These are phyloP conservation scores for Liopterus haemorrhoidalis DNA, from an alignment of 2,888 invertebrate species.

Conservation along the genomic window DNA sequence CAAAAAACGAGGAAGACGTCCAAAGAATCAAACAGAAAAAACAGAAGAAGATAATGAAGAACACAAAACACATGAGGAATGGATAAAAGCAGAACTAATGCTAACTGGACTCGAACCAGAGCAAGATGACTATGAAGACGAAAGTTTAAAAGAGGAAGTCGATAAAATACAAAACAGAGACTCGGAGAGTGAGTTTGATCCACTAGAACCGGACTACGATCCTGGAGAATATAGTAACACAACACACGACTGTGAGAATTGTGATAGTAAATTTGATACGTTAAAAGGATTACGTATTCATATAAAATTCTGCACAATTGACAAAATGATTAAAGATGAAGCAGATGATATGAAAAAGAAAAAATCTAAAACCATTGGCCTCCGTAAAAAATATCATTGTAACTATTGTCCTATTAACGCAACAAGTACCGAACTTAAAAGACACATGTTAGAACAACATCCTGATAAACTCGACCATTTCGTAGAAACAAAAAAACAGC, in stretches of 20 bases:
- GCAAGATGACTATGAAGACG: conserved; percentile 15
- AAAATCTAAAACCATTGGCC: conserved; percentile 12
- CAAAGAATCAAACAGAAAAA: conserved; percentile 8
- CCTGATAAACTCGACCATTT: conserved; percentile 26
- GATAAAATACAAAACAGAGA: background rate
- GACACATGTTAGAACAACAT: conserved; percentile 37
- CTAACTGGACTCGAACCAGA: conserved; percentile 21
- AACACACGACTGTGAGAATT: no score
- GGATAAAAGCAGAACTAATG: conserved; percentile 23
- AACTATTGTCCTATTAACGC: conserved; percentile 38
- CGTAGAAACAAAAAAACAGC: conserved; percentile 28
- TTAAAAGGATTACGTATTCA: no score
- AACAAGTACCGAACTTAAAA: conserved; percentile 34
- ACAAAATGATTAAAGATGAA: background rate
- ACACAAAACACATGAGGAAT: conserved; percentile 20
- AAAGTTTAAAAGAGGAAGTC: background rate
- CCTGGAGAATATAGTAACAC: no score
- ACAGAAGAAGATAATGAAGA: conserved; percentile 5
- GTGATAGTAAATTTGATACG: no score
- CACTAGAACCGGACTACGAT: no score
- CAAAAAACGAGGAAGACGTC: conserved; percentile 2
- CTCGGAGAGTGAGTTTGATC: background rate
- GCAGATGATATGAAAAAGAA: conserved; percentile 10
- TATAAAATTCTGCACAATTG: no score
- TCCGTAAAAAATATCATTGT: conserved; percentile 33